A percentile compares a stretch with the other conserved stretches of the same genome.
Conservation (phyloP, 1,140 invertebrate species). For the Ylistrum balloti region DNA sequence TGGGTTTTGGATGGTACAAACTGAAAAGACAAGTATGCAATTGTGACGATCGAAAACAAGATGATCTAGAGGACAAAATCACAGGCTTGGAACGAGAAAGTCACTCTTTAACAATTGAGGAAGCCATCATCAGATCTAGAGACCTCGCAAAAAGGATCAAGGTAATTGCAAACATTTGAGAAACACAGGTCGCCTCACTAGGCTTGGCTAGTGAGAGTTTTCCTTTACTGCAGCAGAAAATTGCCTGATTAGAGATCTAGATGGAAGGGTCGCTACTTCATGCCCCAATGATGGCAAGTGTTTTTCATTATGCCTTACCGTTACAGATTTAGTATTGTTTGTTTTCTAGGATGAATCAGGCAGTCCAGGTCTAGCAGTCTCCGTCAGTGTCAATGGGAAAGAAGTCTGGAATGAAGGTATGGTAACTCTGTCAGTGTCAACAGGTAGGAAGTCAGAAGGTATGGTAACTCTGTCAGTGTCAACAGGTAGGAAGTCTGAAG, state of each 20-base stretch:
- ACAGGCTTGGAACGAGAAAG: not conserved
- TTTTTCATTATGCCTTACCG: slow-evolving; percentile 50
- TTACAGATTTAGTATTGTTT: too few species aligned
- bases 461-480: too few species aligned
- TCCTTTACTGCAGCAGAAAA: too few species aligned
- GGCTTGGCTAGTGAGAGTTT: too few species aligned
- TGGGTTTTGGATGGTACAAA: not conserved
- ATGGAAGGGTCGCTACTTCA: too few species aligned
- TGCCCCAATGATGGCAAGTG: too few species aligned
- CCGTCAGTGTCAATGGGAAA: slow-evolving; percentile 85
- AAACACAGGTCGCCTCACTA: too few species aligned
- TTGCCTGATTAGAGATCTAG: too few species aligned
- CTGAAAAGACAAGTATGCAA: not conserved
- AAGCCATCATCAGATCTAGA: slow-evolving; percentile 63
- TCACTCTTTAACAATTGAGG: slow-evolving; percentile 51
- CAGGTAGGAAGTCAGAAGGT: too few species aligned
- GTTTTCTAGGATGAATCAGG: slow-evolving; percentile 80
- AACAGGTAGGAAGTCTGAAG: too few species aligned
- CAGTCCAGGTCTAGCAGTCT: slow-evolving; percentile 84
- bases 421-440: too few species aligned
- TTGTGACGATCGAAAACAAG: not conserved
- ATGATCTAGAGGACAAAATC: not conserved
- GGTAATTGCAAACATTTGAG: slow-evolving; percentile 54
- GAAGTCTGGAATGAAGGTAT: slow-evolving; percentile 83
- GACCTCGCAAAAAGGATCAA: slow-evolving; percentile 68